These are phyloP conservation scores for Oceanodroma leucorhoa DNA, from an alignment of 2,797 vertebrate genomes.

Conservation along the genomic window DNA sequence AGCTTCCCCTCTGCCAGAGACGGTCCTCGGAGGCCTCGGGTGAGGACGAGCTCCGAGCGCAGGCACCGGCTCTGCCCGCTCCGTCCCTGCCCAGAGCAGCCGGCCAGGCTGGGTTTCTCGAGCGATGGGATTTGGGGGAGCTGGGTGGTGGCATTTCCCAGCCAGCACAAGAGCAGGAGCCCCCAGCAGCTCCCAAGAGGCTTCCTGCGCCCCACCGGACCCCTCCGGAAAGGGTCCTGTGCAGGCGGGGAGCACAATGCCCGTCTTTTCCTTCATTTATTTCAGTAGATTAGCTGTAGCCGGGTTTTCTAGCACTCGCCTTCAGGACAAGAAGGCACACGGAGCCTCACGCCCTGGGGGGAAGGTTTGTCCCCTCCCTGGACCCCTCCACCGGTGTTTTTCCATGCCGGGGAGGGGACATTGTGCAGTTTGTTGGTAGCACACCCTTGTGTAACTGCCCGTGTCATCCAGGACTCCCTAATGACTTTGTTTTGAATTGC, in stretches of 20 bases:
- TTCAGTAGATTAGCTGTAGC: background rate
- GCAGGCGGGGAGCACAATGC: fast-evolving
- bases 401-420: fast-evolving
- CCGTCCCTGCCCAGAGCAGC: background rate
- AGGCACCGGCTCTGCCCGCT: background rate
- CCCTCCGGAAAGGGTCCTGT: background rate
- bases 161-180: background rate
- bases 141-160: background rate
- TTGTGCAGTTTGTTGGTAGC: background rate
- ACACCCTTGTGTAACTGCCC: background rate
- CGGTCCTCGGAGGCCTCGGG: background rate
- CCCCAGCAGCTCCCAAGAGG: background rate
- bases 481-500: background rate
- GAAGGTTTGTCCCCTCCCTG: background rate
- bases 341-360: fast-evolving
- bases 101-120: background rate
- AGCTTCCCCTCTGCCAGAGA: background rate
- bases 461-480: background rate
- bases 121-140: fast-evolving
- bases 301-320: background rate
- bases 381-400: background rate
- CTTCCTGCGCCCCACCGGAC: fast-evolving
- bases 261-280: fast-evolving
- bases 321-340: background rate
- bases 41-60: background rate